Percentiles rank a stretch among this genome's conserved stretches.
phyloP scores from a whole-genome alignment of 2,113 vertebrate genomes.

The Hypomesus transpacificus region DNA sequence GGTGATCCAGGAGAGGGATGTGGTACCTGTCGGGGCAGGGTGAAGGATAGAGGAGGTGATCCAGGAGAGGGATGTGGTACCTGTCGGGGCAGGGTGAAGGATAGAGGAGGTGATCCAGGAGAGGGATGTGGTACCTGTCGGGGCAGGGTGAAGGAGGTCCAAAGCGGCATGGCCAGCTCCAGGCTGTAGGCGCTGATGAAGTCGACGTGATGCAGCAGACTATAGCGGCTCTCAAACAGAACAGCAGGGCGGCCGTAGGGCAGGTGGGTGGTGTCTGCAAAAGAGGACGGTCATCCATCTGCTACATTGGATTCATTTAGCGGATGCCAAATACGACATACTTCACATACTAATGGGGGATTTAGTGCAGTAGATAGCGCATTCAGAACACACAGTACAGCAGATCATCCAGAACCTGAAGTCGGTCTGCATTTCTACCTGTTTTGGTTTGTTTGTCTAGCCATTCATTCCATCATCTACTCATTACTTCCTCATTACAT shows the following conservation, averaged over 20 bases:
- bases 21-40: slow-evolving; percentile 16
- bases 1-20: no score
- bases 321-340: no score
- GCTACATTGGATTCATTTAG: no score
- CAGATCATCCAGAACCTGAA: not conserved
- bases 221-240: slow-evolving; percentile 84
- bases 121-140: slow-evolving; percentile 79
- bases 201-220: slow-evolving; percentile 84
- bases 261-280: slow-evolving; percentile 80
- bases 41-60: not conserved
- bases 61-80: slow-evolving; percentile 50
- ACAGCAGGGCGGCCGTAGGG: slow-evolving; percentile 88
- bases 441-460: no score
- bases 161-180: slow-evolving; percentile 86
- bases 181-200: slow-evolving; percentile 92
- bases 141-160: slow-evolving; percentile 88
- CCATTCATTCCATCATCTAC: no score
- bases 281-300: no score
- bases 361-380: not conserved
- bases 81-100: slow-evolving; percentile 85
- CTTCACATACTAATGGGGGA: no score
- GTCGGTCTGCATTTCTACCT: no score
- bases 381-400: not conserved
- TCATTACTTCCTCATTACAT: no score
- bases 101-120: slow-evolving; percentile 66